Evolutionary conservation across 2,113 vertebrate species (phyloP).

Genomic region (Otolemur garnettii): DNA sequence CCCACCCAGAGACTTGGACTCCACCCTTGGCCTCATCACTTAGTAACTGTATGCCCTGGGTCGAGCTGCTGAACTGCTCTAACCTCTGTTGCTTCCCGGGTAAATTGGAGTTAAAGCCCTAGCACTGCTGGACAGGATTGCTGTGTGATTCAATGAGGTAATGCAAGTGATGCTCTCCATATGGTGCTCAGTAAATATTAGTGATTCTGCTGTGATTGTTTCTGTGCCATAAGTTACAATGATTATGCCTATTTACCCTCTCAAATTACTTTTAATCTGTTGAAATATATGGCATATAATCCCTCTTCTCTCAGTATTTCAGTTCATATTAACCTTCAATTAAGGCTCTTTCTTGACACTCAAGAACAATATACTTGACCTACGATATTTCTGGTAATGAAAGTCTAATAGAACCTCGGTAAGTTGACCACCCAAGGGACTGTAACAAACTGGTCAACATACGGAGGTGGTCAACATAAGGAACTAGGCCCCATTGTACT

Average conservation of each 20-base stretch:
- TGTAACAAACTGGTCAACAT: no score
- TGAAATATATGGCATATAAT: background rate
- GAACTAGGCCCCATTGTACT: no score
- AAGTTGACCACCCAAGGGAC: no score
- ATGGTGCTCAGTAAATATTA: background rate
- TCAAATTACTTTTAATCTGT: conserved; percentile 21
- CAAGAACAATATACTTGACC: background rate
- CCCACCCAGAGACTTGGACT: conserved; percentile 27
- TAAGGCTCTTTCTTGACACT: conserved; percentile 39
- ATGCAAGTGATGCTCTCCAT: background rate
- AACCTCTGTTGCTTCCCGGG: background rate
- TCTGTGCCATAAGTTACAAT: conserved; percentile 1
- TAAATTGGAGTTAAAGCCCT: background rate
- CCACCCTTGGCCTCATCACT: background rate
- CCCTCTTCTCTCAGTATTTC: background rate
- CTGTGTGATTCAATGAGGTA: background rate
- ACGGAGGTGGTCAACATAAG: no score
- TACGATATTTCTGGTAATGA: background rate
- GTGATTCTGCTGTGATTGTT: background rate
- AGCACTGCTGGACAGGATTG: background rate
- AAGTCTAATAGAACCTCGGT: background rate
- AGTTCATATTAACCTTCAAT: background rate
- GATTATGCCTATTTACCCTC: background rate
- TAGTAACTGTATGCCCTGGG: conserved; percentile 3
- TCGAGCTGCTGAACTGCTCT: conserved; percentile 16